Evolutionary conservation across 2,797 vertebrate species (phyloP).

Genomic region (Notolepis coatsorum): DNA sequence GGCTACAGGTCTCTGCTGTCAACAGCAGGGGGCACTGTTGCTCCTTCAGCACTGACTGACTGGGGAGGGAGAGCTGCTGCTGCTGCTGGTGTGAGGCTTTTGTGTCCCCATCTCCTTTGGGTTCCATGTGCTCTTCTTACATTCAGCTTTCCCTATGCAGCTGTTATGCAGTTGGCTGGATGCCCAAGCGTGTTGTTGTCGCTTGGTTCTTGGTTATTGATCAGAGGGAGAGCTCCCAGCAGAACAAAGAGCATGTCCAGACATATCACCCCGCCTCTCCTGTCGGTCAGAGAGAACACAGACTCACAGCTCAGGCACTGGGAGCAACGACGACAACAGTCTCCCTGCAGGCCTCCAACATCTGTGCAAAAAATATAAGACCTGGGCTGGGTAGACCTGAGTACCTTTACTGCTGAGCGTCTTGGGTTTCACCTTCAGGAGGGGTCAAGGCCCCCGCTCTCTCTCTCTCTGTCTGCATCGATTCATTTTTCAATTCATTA

Average conservation of each 20-base stretch:
- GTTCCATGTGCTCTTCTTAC: constrained; percentile 75
- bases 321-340: constrained; percentile 62
- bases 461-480: constrained; percentile 79
- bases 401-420: constrained; percentile 72
- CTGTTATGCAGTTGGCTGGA: constrained; percentile 76
- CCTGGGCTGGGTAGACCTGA: constrained; percentile 76
- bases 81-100: constrained; percentile 66
- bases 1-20: constrained; percentile 48
- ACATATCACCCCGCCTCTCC: constrained; percentile 66
- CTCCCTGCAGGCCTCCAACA: constrained; percentile 77
- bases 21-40: constrained; percentile 77
- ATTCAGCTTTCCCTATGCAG: constrained; percentile 70
- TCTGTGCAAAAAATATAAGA: constrained; percentile 85
- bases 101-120: constrained; percentile 72
- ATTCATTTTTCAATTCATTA: constrained; percentile 88
- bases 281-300: constrained; percentile 63
- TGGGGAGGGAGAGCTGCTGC: constrained; percentile 45
- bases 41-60: constrained; percentile 46
- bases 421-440: constrained; percentile 82
- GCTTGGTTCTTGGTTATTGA: constrained; percentile 76
- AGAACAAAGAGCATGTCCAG: constrained; percentile 80
- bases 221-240: constrained; percentile 68
- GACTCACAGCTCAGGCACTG: constrained; percentile 60
- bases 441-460: constrained; percentile 79
- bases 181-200: constrained; percentile 72